Conservation (phyloP, 2,113 vertebrate genomes). For the Calypte anna region DNA sequence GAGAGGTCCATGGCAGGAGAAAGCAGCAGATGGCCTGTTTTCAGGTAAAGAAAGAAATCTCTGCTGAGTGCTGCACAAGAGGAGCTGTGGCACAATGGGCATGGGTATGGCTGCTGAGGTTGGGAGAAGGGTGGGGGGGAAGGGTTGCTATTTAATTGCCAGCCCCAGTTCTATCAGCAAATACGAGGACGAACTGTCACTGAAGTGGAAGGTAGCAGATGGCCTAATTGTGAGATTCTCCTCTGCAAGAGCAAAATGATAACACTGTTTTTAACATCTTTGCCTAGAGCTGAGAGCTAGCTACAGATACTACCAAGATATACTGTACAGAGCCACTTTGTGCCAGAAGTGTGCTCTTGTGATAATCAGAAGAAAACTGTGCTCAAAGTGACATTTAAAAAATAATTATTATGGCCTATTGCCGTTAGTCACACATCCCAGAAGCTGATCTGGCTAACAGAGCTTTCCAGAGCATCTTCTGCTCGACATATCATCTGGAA, state of each 20-base stretch:
- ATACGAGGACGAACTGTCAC: background rate
- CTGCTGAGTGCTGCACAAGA: background rate
- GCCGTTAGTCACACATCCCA: conserved; percentile 31
- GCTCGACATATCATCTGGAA: background rate
- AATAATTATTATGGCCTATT: conserved; percentile 20
- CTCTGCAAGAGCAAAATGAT: conserved; percentile 44
- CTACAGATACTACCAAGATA: conserved; percentile 33
- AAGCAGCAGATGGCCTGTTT: rapidly evolving
- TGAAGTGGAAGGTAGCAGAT: conserved; percentile 59
- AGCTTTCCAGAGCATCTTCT: conserved; percentile 47
- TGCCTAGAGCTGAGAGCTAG: conserved; percentile 17
- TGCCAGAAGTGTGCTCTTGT: conserved; percentile 38
- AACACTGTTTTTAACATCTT: conserved; percentile 46
- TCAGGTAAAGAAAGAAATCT: background rate
- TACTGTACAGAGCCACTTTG: background rate
- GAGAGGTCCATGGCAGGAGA: background rate
- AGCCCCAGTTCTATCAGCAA: conserved; percentile 23
- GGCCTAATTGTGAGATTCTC: conserved; percentile 57
- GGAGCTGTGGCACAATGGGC: background rate
- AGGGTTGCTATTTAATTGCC: conserved; percentile 11
- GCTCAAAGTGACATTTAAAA: conserved; percentile 47
- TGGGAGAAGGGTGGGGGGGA: background rate
- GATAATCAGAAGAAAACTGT: conserved; percentile 37
- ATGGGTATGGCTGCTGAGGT: background rate
- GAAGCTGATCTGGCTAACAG: conserved; percentile 29